phyloP scores from a whole-genome alignment of 1,140 invertebrate species.

The roundworm (Caenorhabditis elegans) region DNA sequence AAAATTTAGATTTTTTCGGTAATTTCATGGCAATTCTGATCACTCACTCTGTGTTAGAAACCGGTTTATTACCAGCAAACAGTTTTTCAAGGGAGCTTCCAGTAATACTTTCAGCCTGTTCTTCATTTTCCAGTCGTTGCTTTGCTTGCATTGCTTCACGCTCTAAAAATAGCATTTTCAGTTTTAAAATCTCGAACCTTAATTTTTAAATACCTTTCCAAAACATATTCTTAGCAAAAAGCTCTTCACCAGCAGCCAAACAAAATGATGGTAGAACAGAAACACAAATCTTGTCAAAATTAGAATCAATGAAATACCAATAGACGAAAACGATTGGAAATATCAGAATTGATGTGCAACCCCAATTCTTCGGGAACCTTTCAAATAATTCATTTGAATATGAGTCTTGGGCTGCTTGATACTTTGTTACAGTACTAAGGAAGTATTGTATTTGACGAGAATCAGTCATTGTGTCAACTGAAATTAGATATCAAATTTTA shows the following conservation, averaged over 20 bases:
- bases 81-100: background rate
- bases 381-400: background rate
- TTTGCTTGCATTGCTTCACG: background rate
- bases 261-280: background rate
- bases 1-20: too few species aligned
- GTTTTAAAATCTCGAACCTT: too few species aligned
- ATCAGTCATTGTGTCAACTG: background rate
- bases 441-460: background rate
- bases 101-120: background rate
- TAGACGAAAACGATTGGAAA: background rate
- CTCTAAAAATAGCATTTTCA: background rate
- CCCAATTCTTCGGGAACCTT: background rate
- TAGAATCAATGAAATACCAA: background rate
- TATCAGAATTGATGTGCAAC: background rate
- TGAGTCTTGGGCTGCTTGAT: background rate
- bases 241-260: background rate
- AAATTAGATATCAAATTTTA: background rate
- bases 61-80: background rate
- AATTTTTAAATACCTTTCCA: background rate
- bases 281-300: background rate
- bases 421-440: background rate
- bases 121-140: background rate
- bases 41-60: too few species aligned
- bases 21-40: too few species aligned
- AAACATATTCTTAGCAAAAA: background rate